phyloP scores from a whole-genome alignment of 2,888 invertebrate species.

The Aphodius granarius region DNA sequence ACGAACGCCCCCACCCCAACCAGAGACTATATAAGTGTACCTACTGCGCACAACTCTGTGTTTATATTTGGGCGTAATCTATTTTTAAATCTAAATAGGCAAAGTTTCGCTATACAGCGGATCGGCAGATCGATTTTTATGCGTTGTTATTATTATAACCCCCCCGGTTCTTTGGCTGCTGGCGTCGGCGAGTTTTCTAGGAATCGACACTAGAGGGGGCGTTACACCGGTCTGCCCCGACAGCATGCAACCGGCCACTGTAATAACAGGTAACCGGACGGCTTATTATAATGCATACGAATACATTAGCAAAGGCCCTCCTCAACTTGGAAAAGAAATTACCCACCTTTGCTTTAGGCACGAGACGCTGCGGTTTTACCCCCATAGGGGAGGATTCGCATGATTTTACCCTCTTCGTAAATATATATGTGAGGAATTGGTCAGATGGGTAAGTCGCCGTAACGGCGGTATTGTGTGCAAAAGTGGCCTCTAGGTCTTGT shows the following conservation, averaged over 20 bases:
- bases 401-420: background rate
- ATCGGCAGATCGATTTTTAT: slow-evolving; percentile 12
- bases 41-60: slow-evolving; percentile 1
- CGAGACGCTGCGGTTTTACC: background rate
- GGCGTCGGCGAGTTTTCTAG: background rate
- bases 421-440: background rate
- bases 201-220: background rate
- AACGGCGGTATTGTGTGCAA: background rate
- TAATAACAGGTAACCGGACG: slow-evolving; percentile 39
- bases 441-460: background rate
- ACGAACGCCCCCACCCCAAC: background rate
- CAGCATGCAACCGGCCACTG: slow-evolving; percentile 41
- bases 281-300: slow-evolving; percentile 28
- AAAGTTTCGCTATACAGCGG: background rate
- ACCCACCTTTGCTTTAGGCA: background rate
- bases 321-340: slow-evolving; percentile 6
- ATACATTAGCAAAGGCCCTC: slow-evolving; percentile 18
- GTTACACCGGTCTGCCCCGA: background rate
- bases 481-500: background rate
- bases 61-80: slow-evolving; percentile 12
- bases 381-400: background rate
- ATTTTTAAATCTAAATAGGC: slow-evolving; percentile 15
- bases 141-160: slow-evolving; percentile 14
- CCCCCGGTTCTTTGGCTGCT: background rate
- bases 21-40: background rate